These are phyloP conservation scores for Druceiella hillmani DNA, from an alignment of 2,888 invertebrate genomes.

Conservation along the genomic window DNA sequence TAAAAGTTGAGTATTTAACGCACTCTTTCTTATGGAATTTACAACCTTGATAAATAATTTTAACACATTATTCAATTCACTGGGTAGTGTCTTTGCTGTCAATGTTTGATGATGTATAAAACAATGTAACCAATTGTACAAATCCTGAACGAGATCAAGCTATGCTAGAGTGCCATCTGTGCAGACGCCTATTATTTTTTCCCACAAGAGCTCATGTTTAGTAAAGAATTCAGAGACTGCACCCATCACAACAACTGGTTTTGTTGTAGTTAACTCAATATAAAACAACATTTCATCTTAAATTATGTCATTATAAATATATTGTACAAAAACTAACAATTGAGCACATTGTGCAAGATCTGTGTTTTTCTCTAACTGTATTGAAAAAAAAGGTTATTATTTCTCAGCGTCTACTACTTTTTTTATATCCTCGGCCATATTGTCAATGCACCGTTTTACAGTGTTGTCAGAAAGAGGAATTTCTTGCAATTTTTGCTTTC, in stretches of 20 bases:
- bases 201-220: conserved; percentile 13
- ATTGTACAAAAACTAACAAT: conserved; percentile 8
- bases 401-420: conserved; percentile 9
- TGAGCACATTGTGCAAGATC: conserved; percentile 17
- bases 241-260: conserved; percentile 18
- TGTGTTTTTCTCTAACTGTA: conserved; percentile 13
- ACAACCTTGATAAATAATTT: conserved; percentile 6
- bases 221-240: conserved; percentile 10
- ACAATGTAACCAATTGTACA: conserved; percentile 11
- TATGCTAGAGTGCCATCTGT: conserved; percentile 7
- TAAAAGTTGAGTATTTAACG: neutral
- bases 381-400: conserved; percentile 14
- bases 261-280: conserved; percentile 13
- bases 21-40: neutral
- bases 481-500: conserved; percentile 14
- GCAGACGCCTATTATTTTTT: conserved; percentile 10
- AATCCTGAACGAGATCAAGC: conserved; percentile 14
- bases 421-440: conserved; percentile 14
- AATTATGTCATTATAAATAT: conserved; percentile 16
- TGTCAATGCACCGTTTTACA: conserved; percentile 14
- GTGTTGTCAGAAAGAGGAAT: conserved; percentile 15
- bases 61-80: conserved; percentile 4
- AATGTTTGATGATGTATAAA: conserved; percentile 10
- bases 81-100: conserved; percentile 11
- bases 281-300: conserved; percentile 12